Percentiles rank a stretch among this genome's conserved stretches.
Evolutionary conservation across 1,140 invertebrate genomes (phyloP).

Genomic region (Cydia pomonella): DNA sequence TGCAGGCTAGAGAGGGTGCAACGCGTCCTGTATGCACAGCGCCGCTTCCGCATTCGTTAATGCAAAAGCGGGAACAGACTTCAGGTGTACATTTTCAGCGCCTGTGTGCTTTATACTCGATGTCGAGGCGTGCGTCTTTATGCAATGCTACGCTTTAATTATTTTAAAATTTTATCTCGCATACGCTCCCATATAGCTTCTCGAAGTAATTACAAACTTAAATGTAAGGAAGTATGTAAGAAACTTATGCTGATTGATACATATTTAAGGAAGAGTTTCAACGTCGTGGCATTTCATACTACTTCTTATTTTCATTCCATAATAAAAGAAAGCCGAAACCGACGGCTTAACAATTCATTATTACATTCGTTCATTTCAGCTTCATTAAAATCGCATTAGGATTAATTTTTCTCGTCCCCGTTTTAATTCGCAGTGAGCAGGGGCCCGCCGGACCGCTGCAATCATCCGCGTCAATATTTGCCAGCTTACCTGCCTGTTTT

Average conservation of each 20-base stretch:
- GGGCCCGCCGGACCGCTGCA: slow-evolving; percentile 73
- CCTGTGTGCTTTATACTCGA: slow-evolving; percentile 76
- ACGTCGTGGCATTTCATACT: neutral
- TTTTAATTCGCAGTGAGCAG: slow-evolving; percentile 78
- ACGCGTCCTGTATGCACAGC: slow-evolving; percentile 77
- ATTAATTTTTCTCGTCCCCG: slow-evolving; percentile 79
- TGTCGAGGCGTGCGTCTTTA: slow-evolving; percentile 74
- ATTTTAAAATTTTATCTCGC: slow-evolving; percentile 74
- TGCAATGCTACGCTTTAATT: slow-evolving; percentile 72
- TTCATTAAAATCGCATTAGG: slow-evolving; percentile 81
- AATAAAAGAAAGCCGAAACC: slow-evolving; percentile 61
- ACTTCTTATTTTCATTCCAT: slow-evolving; percentile 35
- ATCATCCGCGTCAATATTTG: slow-evolving; percentile 79
- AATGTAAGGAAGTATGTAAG: neutral
- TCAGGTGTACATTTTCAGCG: slow-evolving; percentile 80
- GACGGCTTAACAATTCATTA: slow-evolving; percentile 75
- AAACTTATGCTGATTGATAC: neutral
- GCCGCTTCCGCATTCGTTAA: slow-evolving; percentile 80
- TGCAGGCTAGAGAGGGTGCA: slow-evolving; percentile 59
- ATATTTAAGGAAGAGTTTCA: slow-evolving; percentile 14
- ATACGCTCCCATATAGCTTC: slow-evolving; percentile 49
- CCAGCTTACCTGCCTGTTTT: slow-evolving; percentile 68
- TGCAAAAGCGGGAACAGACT: slow-evolving; percentile 78
- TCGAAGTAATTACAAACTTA: slow-evolving; percentile 10
- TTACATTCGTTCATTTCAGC: slow-evolving; percentile 75